Evolutionary conservation across 2,888 invertebrate genomes (phyloP).

Genomic region (Leptopilina myrica): DNA sequence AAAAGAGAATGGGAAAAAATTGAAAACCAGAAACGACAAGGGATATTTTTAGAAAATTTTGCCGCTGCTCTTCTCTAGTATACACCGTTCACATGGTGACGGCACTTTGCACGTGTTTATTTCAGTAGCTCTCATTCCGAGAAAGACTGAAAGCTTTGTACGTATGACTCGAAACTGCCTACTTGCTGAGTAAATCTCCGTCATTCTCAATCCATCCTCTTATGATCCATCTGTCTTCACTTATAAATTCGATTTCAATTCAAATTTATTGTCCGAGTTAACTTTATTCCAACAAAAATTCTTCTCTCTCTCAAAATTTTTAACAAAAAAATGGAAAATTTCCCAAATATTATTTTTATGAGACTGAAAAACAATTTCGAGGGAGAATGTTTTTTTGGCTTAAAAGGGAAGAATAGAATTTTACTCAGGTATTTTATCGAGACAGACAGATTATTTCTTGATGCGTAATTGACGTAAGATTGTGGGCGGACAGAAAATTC

Average conservation of each 20-base stretch:
- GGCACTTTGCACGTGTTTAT: conserved; percentile 72
- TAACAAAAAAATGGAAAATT: neutral
- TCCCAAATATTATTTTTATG: neutral
- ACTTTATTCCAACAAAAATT: neutral
- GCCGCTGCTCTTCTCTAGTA: conserved; percentile 15
- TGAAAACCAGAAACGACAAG: conserved; percentile 38
- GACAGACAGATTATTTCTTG: neutral
- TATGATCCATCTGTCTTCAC: neutral
- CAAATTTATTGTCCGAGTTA: neutral
- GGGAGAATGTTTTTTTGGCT: too few species aligned
- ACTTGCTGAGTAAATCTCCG: conserved; percentile 3
- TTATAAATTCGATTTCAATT: neutral
- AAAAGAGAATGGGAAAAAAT: neutral
- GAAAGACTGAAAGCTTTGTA: conserved; percentile 62
- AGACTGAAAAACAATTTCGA: too few species aligned
- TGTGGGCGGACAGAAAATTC: conserved; percentile 21
- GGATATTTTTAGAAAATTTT: conserved; percentile 34
- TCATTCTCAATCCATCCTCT: conserved; percentile 16
- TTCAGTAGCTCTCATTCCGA: conserved; percentile 64
- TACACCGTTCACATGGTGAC: conserved; percentile 56
- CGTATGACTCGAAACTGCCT: conserved; percentile 13
- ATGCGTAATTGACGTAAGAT: conserved; percentile 26
- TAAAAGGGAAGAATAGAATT: neutral
- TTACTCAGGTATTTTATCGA: neutral
- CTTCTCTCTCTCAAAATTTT: neutral